Percentiles rank a stretch among this genome's conserved stretches.
Conservation (phyloP, 2,113 vertebrate species). For the Pachyramphus minor region DNA sequence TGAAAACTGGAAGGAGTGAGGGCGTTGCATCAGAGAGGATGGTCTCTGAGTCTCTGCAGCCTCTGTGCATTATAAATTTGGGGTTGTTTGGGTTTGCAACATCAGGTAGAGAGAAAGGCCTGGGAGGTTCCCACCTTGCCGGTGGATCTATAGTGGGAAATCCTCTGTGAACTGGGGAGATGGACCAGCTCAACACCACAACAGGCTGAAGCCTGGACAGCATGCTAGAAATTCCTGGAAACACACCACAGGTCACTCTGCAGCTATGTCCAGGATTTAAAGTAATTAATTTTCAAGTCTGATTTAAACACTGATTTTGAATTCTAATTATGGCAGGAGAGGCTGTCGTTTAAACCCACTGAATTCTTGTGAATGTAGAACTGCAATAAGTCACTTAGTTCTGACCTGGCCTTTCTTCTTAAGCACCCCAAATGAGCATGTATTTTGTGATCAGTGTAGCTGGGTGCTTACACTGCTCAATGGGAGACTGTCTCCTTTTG, state of each 20-base stretch:
- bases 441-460: not conserved
- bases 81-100: not conserved
- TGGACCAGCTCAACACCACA: not conserved
- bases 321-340: not conserved
- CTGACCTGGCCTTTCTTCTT: not conserved
- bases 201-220: not conserved
- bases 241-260: not conserved
- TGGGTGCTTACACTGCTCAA: not conserved
- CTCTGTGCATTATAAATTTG: not conserved
- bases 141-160: not conserved
- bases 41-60: not conserved
- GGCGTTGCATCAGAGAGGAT: not conserved
- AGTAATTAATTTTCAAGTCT: not conserved
- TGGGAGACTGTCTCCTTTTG: not conserved
- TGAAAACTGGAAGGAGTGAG: not conserved
- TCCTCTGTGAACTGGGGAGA: not conserved
- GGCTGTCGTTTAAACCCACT: not conserved
- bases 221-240: not conserved
- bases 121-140: not conserved
- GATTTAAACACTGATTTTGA: not conserved
- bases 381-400: fast-evolving
- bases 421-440: not conserved
- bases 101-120: not conserved
- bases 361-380: not conserved
- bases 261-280: not conserved